Evolutionary conservation across 2,113 vertebrate genomes (phyloP), one percentile per base, ranked within the genome.

Genomic region (Bubalus kerabau): DNA sequence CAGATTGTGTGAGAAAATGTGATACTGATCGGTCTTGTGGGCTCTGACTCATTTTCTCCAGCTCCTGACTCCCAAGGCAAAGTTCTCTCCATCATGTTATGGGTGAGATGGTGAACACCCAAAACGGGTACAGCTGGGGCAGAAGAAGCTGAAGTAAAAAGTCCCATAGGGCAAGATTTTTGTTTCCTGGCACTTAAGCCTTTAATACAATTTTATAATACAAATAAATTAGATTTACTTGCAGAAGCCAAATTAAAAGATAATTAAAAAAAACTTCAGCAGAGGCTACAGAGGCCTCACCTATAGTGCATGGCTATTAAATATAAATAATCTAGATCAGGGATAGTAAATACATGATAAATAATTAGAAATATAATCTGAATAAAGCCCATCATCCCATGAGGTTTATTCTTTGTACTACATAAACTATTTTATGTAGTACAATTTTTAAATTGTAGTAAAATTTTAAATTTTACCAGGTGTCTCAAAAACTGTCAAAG

Each of bases 1-100:
- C 60, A 85, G 96, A 96, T 95, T 97, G 87, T 88, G 59, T 87
- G 87, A 91, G 91, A 67, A 93, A 94, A 91, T 48, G 8, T 32
- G 56, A 97, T 78, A 67, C 88, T 82, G 56, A 91, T 2, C 56
- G 67, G 64, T 82, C 54, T 96, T 26, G 28, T 93, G 16, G 17
- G 30, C 59, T 82, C 30, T 24, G 54, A 30, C 48, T 97, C 24
- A 14, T 92, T 91, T 92, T 94, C 54, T 92, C 94, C 67, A 32
- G 16, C 28, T 40, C 17, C 91, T 91, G 60, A 95, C 50, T 40
- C 74, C 56, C 59, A 9, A 5, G 2, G 9, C 56, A 36, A 82
- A 91, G 84, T 90, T 84, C 43, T 21, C 74, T 64, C n/a, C 28
- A 80, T 59, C 81, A 1, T 46, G 43, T 32, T 50, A 62, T 2